A percentile compares a stretch with the other conserved stretches of the same genome.
phyloP scores from a whole-genome alignment of 2,888 invertebrate species.

The Melinaea marsaeus region DNA sequence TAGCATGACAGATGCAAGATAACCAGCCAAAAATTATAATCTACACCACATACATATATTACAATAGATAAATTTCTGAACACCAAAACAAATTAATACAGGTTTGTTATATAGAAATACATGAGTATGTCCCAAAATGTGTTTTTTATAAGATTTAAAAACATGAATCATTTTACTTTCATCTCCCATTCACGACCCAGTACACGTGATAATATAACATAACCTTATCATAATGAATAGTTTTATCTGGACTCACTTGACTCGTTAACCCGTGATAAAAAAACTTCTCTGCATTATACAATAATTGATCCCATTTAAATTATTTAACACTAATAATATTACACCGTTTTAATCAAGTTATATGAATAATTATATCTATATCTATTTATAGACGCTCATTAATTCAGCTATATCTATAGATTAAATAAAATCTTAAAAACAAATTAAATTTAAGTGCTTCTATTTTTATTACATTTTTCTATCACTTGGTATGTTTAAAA shows the following conservation, averaged over 20 bases:
- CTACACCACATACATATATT: too few relatives aligned
- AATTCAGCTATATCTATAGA: too few relatives aligned
- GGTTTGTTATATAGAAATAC: neutral
- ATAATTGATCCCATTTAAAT: slow-evolving; percentile 14
- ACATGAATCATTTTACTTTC: slow-evolving; percentile 12
- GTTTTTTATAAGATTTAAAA: neutral
- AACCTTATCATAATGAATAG: slow-evolving; percentile 40
- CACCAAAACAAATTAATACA: neutral
- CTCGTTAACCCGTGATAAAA: slow-evolving; percentile 71
- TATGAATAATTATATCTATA: too few relatives aligned
- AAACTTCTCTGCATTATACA: slow-evolving; percentile 24
- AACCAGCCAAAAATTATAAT: too few relatives aligned
- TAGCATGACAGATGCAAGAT: too few relatives aligned
- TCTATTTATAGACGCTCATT: too few relatives aligned
- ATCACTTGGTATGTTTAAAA: too few relatives aligned
- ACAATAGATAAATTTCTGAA: too few relatives aligned
- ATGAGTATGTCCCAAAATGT: neutral
- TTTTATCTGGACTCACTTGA: slow-evolving; percentile 64
- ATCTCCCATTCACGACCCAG: slow-evolving; percentile 30
- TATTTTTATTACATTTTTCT: too few relatives aligned
- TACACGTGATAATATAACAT: slow-evolving; percentile 34
- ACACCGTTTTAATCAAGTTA: neutral
- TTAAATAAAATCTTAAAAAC: too few relatives aligned
- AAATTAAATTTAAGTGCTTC: too few relatives aligned
- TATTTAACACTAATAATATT: slow-evolving; percentile 1